These are phyloP conservation scores for Perodicticus potto DNA, from an alignment of 2,797 vertebrate species.

Conservation along the genomic window DNA sequence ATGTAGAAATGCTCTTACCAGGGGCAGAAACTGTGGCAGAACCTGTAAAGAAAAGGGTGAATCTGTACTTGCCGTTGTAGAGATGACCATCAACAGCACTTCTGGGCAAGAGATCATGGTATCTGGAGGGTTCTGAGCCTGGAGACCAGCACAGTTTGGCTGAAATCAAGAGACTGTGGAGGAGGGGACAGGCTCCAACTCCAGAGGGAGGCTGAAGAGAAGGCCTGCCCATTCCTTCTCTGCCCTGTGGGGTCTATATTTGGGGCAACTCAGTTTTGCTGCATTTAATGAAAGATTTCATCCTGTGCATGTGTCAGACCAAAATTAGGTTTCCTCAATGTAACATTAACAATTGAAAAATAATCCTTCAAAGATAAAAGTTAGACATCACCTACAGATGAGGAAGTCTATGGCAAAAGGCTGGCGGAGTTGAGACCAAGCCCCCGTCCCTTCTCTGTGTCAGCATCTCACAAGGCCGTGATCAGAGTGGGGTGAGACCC, in stretches of 20 bases:
- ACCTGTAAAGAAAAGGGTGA: not conserved
- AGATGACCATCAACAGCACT: fast-evolving
- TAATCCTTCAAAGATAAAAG: not conserved
- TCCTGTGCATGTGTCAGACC: not conserved
- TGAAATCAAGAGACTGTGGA: not conserved
- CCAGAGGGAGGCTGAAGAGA: not conserved
- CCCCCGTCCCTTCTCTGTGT: fast-evolving
- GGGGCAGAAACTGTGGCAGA: not conserved
- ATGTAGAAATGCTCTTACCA: not conserved
- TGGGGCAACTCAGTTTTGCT: not conserved
- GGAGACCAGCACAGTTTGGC: too few relatives aligned
- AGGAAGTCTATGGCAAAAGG: not conserved
- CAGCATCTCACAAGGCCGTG: not conserved
- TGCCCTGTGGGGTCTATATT: not conserved
- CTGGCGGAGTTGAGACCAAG: not conserved
- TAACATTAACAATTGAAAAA: not conserved
- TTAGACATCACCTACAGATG: not conserved
- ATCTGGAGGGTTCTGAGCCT: not conserved
- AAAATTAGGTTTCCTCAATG: not conserved
- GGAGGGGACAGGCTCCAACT: too few relatives aligned
- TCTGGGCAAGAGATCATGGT: not conserved
- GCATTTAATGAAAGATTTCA: not conserved
- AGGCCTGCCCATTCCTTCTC: not conserved
- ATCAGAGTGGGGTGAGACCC: too few relatives aligned
- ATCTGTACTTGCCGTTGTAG: not conserved